Evolutionary conservation across 1,140 invertebrate species (phyloP), one percentile per base, ranked within the genome.

Genomic region (Phortica variegata): DNA sequence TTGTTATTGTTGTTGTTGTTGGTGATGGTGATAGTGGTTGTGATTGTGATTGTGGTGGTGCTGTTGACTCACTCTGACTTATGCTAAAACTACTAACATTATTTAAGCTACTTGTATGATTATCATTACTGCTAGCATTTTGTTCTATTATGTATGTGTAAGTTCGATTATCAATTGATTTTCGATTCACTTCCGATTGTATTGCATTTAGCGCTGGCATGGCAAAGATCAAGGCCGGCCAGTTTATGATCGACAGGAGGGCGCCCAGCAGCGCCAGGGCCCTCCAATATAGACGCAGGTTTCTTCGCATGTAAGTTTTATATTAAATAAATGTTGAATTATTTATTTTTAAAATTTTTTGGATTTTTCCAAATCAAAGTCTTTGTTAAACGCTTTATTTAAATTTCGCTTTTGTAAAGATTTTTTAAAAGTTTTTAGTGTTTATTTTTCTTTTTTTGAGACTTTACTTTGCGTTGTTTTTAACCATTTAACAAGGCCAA

Each of bases 211-310:
- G 39, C 36, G 52, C 52, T 53, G 73, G 72, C 69, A 71, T 69
- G 23, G 66, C 68, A 48, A 58, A 61, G 18, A 63, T 60, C 52
- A 71, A 43, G 10, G 61, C 57, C 37, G 56, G 54, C 70, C 73
- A 74, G 50, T 58, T 52, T 37, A 71, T 71, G 34, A 74, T 54
- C 55, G 63, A 59, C 36, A 74, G 70, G 73, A 76, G 73, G 73
- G 71, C 73, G 60, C 73, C 73, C 61, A 76, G 73, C 73, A 73
- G 58, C 42, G 71, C 73, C 62, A 76, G 73, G 73, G 73, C 73
- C 73, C 73, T 75, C 73, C 73, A 75, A 54, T 71, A 56, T 54
- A 71, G 55, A 49, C 71, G 69, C 61, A 62, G 62, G 59, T 71
- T 73, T 65, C 59, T 75, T 69, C 70, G 73, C 73, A 75, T 75